Evolutionary conservation across 2,797 vertebrate genomes (phyloP).

Genomic region (Falco peregrinus): DNA sequence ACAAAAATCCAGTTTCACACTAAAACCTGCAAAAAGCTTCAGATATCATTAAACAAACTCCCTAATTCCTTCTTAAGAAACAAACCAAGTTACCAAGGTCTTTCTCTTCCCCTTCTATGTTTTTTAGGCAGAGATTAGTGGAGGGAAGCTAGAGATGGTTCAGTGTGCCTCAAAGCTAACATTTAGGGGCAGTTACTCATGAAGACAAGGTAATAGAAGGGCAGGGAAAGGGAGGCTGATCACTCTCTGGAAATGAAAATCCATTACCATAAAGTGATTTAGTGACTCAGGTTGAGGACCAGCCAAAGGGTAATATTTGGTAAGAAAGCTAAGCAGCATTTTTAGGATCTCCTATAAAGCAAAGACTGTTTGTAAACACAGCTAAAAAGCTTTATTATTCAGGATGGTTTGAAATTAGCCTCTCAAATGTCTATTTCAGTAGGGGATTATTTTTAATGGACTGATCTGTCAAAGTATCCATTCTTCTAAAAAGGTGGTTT

Average conservation of each 20-base stretch:
- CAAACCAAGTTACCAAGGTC: background rate
- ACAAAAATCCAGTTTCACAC: background rate
- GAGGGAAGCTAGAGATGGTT: background rate
- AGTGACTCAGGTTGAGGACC: background rate
- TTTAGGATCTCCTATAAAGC: background rate
- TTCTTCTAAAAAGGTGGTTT: background rate
- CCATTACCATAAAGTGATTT: background rate
- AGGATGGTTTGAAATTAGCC: background rate
- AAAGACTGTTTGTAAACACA: background rate
- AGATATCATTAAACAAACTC: background rate
- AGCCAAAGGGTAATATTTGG: background rate
- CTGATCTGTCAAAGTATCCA: background rate
- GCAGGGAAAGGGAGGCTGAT: background rate
- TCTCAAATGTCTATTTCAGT: background rate
- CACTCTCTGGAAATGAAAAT: background rate
- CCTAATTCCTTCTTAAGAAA: background rate
- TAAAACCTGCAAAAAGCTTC: background rate
- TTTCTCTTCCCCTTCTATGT: background rate
- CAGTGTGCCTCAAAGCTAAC: background rate
- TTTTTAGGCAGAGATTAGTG: background rate
- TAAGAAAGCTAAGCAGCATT: background rate
- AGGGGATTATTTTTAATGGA: background rate
- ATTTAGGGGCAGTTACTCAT: background rate
- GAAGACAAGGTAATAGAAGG: background rate
- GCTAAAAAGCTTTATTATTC: background rate